phyloP scores from a whole-genome alignment of 2,888 invertebrate species.

The Apamea crenata region DNA sequence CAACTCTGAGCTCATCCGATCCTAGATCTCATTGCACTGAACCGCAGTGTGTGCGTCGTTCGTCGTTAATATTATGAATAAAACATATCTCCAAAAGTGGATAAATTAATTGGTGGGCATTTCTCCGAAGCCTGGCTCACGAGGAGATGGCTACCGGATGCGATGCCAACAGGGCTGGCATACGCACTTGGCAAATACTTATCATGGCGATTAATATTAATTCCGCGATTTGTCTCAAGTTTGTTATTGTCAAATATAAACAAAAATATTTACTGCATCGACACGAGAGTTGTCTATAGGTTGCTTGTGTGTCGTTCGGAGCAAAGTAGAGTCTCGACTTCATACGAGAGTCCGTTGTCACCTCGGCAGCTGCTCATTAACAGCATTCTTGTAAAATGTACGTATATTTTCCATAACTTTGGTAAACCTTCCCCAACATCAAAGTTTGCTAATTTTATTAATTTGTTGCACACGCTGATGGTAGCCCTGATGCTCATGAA shows the following conservation, averaged over 20 bases:
- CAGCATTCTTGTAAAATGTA: neutral
- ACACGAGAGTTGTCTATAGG: neutral
- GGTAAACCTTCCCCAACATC: neutral
- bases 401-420: neutral
- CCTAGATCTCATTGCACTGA: constrained; percentile 32
- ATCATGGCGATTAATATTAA: constrained; percentile 20
- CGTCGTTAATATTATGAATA: constrained; percentile 72
- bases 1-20: constrained; percentile 2
- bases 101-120: constrained; percentile 81
- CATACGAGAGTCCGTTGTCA: neutral
- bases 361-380: neutral
- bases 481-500: constrained; percentile 73
- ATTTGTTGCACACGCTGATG: constrained; percentile 1
- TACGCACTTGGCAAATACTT: constrained; percentile 21
- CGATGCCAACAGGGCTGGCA: constrained; percentile 65
- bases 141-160: constrained; percentile 67
- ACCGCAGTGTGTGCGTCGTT: constrained; percentile 32
- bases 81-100: constrained; percentile 81
- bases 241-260: neutral
- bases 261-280: constrained; percentile 12
- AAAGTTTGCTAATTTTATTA: neutral
- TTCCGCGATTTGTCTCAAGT: constrained; percentile 20
- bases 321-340: neutral
- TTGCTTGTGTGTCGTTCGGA: neutral
- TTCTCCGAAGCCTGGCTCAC: constrained; percentile 74